Evolutionary conservation across 2,888 invertebrate genomes (phyloP).

Genomic region (Nomada fucata): DNA sequence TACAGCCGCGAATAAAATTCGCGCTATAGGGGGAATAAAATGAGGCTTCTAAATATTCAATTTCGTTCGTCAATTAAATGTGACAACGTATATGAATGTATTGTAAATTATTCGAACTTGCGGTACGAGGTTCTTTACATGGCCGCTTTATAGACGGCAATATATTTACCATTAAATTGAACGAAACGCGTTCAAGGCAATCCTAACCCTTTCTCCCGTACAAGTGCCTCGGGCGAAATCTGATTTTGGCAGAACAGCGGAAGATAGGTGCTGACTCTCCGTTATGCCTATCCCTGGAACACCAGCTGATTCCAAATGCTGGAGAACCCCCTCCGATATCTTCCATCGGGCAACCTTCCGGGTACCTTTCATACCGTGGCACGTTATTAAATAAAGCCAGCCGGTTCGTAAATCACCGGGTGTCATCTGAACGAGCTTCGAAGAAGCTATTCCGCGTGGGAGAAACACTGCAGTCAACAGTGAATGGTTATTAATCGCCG

Average conservation of each 20-base stretch:
- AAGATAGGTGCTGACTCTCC: neutral
- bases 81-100: too few species aligned
- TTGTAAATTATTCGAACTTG: too few species aligned
- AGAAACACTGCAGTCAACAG: slow-evolving; percentile 27
- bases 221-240: slow-evolving; percentile 10
- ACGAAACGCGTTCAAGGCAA: too few species aligned
- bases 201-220: too few species aligned
- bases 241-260: slow-evolving; percentile 35
- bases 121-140: too few species aligned
- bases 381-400: slow-evolving; percentile 56
- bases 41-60: too few species aligned
- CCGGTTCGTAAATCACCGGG: slow-evolving; percentile 50
- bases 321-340: slow-evolving; percentile 31
- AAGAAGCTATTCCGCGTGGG: slow-evolving; percentile 25
- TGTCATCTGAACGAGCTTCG: slow-evolving; percentile 33
- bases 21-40: too few species aligned
- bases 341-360: slow-evolving; percentile 48
- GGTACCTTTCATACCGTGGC: slow-evolving; percentile 37
- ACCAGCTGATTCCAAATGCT: slow-evolving; percentile 14
- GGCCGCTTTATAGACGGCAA: too few species aligned
- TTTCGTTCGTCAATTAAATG: too few species aligned
- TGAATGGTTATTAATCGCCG: slow-evolving; percentile 38
- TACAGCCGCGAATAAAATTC: too few species aligned
- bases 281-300: slow-evolving; percentile 27
- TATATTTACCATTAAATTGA: too few species aligned